Base-by-base conservation (phyloP, 1,140 invertebrate species). In the Orius insidiosus region DNA sequence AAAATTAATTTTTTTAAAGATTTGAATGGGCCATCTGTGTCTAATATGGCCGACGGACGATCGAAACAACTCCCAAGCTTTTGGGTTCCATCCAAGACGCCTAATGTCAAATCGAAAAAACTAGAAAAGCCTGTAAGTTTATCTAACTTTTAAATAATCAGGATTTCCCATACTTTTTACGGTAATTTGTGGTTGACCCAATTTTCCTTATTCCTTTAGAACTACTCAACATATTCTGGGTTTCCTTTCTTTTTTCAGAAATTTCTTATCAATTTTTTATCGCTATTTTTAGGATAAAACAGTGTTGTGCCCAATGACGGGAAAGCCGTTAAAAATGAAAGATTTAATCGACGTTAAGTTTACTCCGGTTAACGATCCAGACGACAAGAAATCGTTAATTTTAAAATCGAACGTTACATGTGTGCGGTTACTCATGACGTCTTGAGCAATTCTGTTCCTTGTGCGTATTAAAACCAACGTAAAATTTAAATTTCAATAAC, bases 381-480 rank as follows among this genome's bases (percentile, higher is more conserved):
- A 80, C 59, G 83, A 87, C 53, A 85, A 79, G 50, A 78, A 80
- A 51, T 78, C 83, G 1, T 60, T 87, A 1, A 84, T 87, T 53
- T 71, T 78, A 85, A 82, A 61, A 72, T 90, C 61, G 85, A 86
- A 40, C 70, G 92, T 58, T 99, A 95, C 61, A 94, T 94, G 75
- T 99, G 96, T 66, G 84, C 95, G 4, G 81, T 99, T 0, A 98
- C 93, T 18, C 84, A 92, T 63, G 96, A 99, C 67, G 75, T 95
- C 43, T 64, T 99, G 8, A 82, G 85, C 50, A 98, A 98, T 68
- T 86, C 88, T 13, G 78, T 92, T 3, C 88, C 89, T 5, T 92
- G 84, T 65, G 92, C 85, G 82, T 97, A 39, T 72, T 99, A 15
- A 80, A 71, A 66, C 78, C 87, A 48, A 89, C 85, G 83, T 89